Percentiles rank a stretch among this genome's conserved stretches.
phyloP scores from a whole-genome alignment of 2,888 invertebrate genomes.

The Philereme vetulata region DNA sequence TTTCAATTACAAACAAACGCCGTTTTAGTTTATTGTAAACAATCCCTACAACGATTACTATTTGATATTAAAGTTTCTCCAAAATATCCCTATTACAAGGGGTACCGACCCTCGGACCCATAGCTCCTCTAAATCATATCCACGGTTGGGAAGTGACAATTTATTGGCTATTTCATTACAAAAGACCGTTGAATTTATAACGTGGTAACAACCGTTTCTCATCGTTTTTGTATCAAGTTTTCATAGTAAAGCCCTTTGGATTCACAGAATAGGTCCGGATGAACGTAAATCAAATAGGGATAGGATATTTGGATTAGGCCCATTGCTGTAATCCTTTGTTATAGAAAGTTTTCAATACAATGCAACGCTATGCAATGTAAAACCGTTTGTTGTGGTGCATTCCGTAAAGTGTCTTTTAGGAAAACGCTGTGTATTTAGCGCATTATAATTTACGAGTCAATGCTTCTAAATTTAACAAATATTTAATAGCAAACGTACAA shows the following conservation, averaged over 20 bases:
- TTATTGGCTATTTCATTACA: conserved; percentile 77
- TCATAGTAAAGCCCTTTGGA: conserved; percentile 52
- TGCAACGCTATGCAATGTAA: too few relatives aligned
- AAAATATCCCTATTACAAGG: conserved; percentile 47
- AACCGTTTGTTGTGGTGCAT: background rate
- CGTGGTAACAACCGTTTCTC: conserved; percentile 73
- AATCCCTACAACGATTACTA: conserved; percentile 28
- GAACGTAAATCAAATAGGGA: conserved; percentile 37
- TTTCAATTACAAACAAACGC: background rate
- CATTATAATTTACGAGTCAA: background rate
- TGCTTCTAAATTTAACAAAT: background rate
- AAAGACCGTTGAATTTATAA: conserved; percentile 73
- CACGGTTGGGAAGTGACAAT: conserved; percentile 63
- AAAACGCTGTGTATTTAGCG: background rate
- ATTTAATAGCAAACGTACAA: background rate
- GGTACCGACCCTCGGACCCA: conserved; percentile 53
- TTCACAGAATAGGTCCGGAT: conserved; percentile 38
- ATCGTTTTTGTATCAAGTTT: conserved; percentile 60
- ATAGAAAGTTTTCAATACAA: background rate
- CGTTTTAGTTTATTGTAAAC: background rate
- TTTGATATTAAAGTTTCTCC: conserved; percentile 32
- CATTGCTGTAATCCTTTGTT: conserved; percentile 18
- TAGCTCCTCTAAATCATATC: conserved; percentile 45
- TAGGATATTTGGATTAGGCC: conserved; percentile 24
- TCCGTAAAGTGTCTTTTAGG: background rate